Percentiles rank a stretch among this genome's conserved stretches.
Evolutionary conservation across 35 echinoderm and acorn worm species (phyloP).

Genomic region (Strongylocentrotus purpuratus): DNA sequence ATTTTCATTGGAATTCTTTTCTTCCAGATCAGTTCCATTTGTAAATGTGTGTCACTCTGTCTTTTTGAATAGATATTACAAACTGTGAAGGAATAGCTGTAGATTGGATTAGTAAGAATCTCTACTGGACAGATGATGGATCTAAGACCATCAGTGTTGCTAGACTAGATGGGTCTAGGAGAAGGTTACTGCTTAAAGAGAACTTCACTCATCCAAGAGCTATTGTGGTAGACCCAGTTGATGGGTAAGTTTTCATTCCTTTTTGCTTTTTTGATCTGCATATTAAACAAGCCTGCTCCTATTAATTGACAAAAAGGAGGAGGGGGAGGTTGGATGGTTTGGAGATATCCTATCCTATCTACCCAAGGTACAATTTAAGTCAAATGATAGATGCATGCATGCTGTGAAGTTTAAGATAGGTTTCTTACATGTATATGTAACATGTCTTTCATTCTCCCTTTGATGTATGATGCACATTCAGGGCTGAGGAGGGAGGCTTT

Average conservation of each 20-base stretch:
- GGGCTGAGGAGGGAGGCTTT: too few species aligned
- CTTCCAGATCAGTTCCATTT: too few species aligned
- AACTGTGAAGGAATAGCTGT: conserved; percentile 97
- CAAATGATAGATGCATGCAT: too few species aligned
- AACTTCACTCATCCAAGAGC: conserved; percentile 83
- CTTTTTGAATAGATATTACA: conserved; percentile 60
- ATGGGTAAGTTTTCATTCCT: conserved; percentile 64
- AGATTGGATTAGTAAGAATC: conserved; percentile 91
- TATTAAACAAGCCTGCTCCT: neutral
- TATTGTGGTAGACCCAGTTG: conserved; percentile 82
- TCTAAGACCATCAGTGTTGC: conserved; percentile 80
- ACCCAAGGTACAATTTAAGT: neutral
- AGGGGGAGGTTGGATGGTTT: too few species aligned
- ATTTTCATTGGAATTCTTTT: too few species aligned
- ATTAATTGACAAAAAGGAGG: too few species aligned
- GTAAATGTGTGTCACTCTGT: neutral
- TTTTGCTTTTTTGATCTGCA: neutral
- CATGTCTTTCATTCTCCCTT: too few species aligned
- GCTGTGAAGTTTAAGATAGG: too few species aligned
- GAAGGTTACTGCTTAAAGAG: conserved; percentile 60
- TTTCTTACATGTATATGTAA: too few species aligned
- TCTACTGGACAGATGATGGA: conserved; percentile 98
- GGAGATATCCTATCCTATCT: neutral
- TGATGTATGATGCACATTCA: too few species aligned
- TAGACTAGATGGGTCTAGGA: conserved; percentile 52